Evolutionary conservation across 2,113 vertebrate species (phyloP), one percentile per base, ranked within the genome.

Genomic region (Ptilonorhynchus violaceus): DNA sequence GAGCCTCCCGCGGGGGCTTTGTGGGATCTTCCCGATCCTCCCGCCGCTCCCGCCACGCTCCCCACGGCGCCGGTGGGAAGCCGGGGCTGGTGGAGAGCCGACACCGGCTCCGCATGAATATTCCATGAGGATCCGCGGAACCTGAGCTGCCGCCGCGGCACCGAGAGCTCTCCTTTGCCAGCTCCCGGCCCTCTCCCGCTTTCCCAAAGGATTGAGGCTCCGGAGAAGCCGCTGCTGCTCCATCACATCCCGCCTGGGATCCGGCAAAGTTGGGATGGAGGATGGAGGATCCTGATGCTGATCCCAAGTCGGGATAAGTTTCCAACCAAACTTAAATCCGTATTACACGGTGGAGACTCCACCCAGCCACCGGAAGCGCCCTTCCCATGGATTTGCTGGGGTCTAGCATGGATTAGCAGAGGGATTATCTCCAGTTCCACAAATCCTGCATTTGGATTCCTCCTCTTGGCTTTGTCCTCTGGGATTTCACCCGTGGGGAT

Each of bases 401-500:
- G 21, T 30, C 22, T 67, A 2, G 25, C 2, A 2, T 0, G 15
- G 69, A 9, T 3, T 4, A 44, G 49, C 27, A 2, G 25, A 13
- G 2, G n/a, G 35, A 37, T 28, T 11, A 1, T 9, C 35, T 20
- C 22, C 31, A 7, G 2, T 1, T 7, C 41, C 41, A 23, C 35
- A 25, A 24, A 18, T 8, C 52, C 52, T 4, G 20, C 4, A 0
- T 5, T 30, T 15, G 8, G 22, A 5, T 15, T 47, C 25, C 47
- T 79, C 35, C 63, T 4, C 58, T 9, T 11, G 62, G 33, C 6
- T 74, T 58, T 44, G 15, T 14, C n/a, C 46, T 22, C 49, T 0
- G 2, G 44, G 46, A 10, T 37, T 76, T 15, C 0, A 0, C 3
- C 28, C 1, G 0, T 6, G 28, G 5, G 39, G 28, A 6, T 66